phyloP scores from a whole-genome alignment of 2,888 invertebrate genomes.

The Cepaea hortensis region DNA sequence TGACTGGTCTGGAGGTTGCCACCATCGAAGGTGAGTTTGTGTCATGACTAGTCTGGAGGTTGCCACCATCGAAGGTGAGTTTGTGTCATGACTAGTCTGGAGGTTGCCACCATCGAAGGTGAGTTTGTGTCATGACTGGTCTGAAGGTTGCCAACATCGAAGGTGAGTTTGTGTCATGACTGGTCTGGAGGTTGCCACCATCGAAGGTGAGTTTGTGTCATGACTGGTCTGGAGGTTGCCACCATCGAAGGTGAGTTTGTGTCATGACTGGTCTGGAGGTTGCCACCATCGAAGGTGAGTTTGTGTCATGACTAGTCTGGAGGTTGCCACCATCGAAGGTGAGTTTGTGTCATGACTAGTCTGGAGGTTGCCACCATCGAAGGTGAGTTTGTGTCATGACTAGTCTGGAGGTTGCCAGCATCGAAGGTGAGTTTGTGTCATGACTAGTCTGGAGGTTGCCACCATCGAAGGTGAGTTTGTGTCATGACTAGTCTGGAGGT shows the following conservation, averaged over 20 bases:
- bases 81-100: too few relatives aligned
- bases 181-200: conserved; percentile 49
- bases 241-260: conserved; percentile 53
- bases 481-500: conserved; percentile 52
- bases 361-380: conserved; percentile 49
- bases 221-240: conserved; percentile 52
- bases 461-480: conserved; percentile 57
- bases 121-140: conserved; percentile 57
- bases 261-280: background rate
- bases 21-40: conserved; percentile 54
- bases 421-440: conserved; percentile 51
- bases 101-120: conserved; percentile 56
- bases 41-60: conserved; percentile 52
- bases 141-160: conserved; percentile 50
- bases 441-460: conserved; percentile 44
- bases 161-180: conserved; percentile 60
- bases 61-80: conserved; percentile 56
- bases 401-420: conserved; percentile 48
- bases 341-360: conserved; percentile 56
- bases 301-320: conserved; percentile 55
- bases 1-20: conserved; percentile 52
- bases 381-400: conserved; percentile 57
- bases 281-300: conserved; percentile 57
- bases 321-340: conserved; percentile 56
- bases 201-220: conserved; percentile 56